Evolutionary conservation across 1,140 invertebrate genomes (phyloP), one percentile per base, ranked within the genome.

Genomic region (Tribolium madens): DNA sequence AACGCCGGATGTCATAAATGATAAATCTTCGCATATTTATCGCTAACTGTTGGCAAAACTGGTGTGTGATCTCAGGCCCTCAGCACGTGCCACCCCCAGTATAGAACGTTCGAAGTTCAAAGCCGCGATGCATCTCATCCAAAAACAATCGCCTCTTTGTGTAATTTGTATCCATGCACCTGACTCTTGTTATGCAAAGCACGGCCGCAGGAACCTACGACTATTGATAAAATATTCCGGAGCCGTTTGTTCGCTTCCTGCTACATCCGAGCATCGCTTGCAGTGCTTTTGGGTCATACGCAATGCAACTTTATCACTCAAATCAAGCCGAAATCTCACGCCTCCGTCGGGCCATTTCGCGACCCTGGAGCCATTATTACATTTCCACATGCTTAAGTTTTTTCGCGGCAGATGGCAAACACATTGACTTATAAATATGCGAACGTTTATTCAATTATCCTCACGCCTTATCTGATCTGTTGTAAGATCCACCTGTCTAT

Each of bases 401-500:
- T 71, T 71, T 71, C 17, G 13, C 36, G 18, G 68, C 68, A 71
- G 68, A 71, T 71, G 68, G 14, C 46, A 47, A 71, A 71, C 33
- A 71, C 36, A 71, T 71, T 71, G 10, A n/a, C 52, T 57, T 26
- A 57, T 57, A 57, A 57, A 57, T 57, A 57, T 57, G 17, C 52
- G 17, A 17, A 12, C 48, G 12, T 50, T 50, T 50, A 50, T 50
- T 57, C 52, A 57, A 18, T 57, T 57, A 57, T n/a, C 14, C 17
- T 21, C 14, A 15, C 15, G 6, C 15, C 52, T 57, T 57, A 21
- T 21, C 14, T 18, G 52, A 57, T 57, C 52, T 7, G 21, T 4
- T 26, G n/a, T 10, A 4, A 18, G 2, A 4, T 18, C n/a, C 57
- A 64, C 57, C 57, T 64, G 57, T 33, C 26, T 14, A 31, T 64